Percentiles rank a stretch among this genome's conserved stretches.
Evolutionary conservation across 2,113 vertebrate species (phyloP).

Genomic region (Megaceryle maxima): DNA sequence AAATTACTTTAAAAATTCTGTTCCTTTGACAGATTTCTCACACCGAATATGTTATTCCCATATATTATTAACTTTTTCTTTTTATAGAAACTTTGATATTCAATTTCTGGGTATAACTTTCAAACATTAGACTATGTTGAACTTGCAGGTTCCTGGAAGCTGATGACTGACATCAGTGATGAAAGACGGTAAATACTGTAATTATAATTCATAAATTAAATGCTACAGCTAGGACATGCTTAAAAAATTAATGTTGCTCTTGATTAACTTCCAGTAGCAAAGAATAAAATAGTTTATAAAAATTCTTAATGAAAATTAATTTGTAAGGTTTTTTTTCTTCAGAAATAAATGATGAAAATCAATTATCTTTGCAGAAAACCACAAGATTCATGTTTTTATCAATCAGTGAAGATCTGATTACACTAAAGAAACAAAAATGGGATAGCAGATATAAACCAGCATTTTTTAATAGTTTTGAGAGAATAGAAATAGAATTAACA

Average conservation of each 20-base stretch:
- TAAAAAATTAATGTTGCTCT: not conserved
- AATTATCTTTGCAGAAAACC: not conserved
- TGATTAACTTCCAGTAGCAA: slow-evolving; percentile 26
- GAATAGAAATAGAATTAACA: not conserved
- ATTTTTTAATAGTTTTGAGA: not conserved
- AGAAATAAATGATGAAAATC: not conserved
- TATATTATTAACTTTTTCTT: not conserved
- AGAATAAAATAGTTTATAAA: not conserved
- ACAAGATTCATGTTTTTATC: not conserved
- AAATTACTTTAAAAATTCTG: not conserved
- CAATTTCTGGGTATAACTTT: not conserved
- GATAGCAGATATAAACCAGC: not conserved
- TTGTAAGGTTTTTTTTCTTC: not conserved
- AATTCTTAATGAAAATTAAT: not conserved
- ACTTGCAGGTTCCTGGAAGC: not conserved
- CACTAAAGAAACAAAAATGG: not conserved
- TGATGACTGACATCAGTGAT: not conserved
- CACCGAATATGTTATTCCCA: not conserved
- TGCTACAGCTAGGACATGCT: not conserved
- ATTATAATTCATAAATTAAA: slow-evolving; percentile 17
- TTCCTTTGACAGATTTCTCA: not conserved
- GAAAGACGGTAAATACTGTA: not conserved
- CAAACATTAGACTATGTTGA: not conserved
- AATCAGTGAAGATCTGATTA: not conserved
- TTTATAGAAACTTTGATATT: not conserved